Conservation (phyloP, 2,888 invertebrate species). For the Parasteatoda lunata region DNA sequence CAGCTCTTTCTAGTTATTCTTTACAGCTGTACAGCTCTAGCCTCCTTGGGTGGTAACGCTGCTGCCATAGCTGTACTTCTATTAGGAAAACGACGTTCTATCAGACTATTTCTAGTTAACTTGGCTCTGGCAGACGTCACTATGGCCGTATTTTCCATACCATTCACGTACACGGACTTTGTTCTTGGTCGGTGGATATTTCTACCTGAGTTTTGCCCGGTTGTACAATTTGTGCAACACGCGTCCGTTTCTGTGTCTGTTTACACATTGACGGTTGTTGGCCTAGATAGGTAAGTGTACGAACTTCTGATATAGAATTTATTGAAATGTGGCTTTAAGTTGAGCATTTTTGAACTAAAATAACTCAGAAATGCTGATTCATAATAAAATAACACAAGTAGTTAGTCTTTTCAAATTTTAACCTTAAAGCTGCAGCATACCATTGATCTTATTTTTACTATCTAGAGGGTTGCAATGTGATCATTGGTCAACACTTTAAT, state of each 20-base stretch:
- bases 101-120: conserved; percentile 82
- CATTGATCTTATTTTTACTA: too few relatives aligned
- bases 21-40: conserved; percentile 75
- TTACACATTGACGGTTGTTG: conserved; percentile 76
- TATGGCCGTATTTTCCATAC: conserved; percentile 92
- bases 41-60: conserved; percentile 76
- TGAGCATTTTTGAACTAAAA: too few relatives aligned
- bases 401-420: too few relatives aligned
- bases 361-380: too few relatives aligned
- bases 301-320: not conserved
- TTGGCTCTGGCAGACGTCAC: conserved; percentile 91
- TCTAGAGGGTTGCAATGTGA: too few relatives aligned
- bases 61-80: conserved; percentile 76
- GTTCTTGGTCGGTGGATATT: conserved; percentile 75
- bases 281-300: conserved; percentile 75
- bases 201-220: conserved; percentile 76
- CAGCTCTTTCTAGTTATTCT: conserved; percentile 74
- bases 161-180: conserved; percentile 81
- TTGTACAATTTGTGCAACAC: conserved; percentile 76
- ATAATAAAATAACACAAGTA: too few relatives aligned
- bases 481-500: too few relatives aligned
- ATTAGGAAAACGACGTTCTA: conserved; percentile 74
- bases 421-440: too few relatives aligned
- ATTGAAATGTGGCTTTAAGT: too few relatives aligned
- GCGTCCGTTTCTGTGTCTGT: conserved; percentile 76